Percentiles rank a stretch among this genome's conserved stretches.
phyloP scores from a whole-genome alignment of 1,140 invertebrate species.

The Eurosta solidaginis region DNA sequence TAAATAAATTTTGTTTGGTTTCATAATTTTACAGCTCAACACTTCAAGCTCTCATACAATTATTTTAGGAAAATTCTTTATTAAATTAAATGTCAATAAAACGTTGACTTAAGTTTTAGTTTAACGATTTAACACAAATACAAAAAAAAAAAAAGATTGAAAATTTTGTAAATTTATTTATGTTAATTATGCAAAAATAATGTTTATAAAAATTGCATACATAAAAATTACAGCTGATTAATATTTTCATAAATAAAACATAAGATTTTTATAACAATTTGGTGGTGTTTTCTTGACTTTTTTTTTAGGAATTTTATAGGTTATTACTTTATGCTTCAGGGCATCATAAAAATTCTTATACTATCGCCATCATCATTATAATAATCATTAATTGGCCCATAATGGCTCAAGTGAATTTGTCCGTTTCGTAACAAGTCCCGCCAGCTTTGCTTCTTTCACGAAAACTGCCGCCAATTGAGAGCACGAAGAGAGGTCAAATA shows the following conservation, averaged over 20 bases:
- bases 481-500: no score
- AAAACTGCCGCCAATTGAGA: no score
- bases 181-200: background rate
- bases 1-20: no score
- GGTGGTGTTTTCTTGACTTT: background rate
- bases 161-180: conserved; percentile 13
- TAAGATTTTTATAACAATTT: conserved; percentile 6
- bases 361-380: no score
- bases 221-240: background rate
- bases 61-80: background rate
- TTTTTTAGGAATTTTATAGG: no score
- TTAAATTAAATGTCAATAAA: background rate
- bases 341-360: no score
- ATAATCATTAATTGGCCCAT: no score
- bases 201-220: background rate
- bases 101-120: background rate
- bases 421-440: no score
- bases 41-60: background rate
- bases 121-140: background rate
- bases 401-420: no score
- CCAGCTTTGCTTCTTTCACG: no score
- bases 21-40: no score
- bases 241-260: conserved; percentile 26
- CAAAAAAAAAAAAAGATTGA: background rate
- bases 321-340: no score